Percentiles rank a stretch among this genome's conserved stretches.
phyloP scores from a whole-genome alignment of 2,888 invertebrate genomes.

The Eupithecia abbreviata region DNA sequence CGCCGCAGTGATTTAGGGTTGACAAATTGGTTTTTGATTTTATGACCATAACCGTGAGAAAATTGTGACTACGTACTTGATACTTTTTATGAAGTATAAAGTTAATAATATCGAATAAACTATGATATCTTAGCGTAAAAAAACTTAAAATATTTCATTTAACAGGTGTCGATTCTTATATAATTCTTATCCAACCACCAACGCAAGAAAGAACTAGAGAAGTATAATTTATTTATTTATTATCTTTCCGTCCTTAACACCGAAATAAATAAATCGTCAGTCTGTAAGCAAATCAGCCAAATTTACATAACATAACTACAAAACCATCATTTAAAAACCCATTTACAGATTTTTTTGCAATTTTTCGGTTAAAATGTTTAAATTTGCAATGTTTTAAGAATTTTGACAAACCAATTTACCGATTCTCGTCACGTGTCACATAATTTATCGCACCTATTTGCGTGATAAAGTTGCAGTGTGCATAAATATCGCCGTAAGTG shows the following conservation, averaged over 20 bases:
- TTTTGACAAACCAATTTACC: constrained; percentile 46
- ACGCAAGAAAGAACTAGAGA: not conserved
- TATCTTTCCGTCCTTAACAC: not conserved
- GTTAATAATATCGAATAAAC: not conserved
- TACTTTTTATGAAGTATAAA: not conserved
- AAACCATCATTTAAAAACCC: constrained; percentile 15
- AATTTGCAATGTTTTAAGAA: constrained; percentile 14
- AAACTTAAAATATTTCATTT: not conserved
- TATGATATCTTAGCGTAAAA: not conserved
- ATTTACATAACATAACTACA: constrained; percentile 1
- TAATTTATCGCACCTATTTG: constrained; percentile 52
- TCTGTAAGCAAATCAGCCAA: constrained; percentile 14
- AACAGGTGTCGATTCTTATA: not conserved
- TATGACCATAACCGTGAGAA: constrained; percentile 67
- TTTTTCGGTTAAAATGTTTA: constrained; percentile 25
- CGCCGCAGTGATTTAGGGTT: constrained; percentile 52
- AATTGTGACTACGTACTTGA: not conserved
- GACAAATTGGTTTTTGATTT: constrained; percentile 61
- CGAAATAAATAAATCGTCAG: constrained; percentile 3
- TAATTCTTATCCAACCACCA: not conserved
- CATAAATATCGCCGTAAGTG: constrained; percentile 55
- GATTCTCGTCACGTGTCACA: constrained; percentile 55
- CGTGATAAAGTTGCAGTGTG: constrained; percentile 52
- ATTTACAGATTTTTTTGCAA: constrained; percentile 33
- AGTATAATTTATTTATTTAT: not conserved